A percentile compares a stretch with the other conserved stretches of the same genome.
phyloP scores from a whole-genome alignment of 2,113 vertebrate species.

The Raja brachyura region DNA sequence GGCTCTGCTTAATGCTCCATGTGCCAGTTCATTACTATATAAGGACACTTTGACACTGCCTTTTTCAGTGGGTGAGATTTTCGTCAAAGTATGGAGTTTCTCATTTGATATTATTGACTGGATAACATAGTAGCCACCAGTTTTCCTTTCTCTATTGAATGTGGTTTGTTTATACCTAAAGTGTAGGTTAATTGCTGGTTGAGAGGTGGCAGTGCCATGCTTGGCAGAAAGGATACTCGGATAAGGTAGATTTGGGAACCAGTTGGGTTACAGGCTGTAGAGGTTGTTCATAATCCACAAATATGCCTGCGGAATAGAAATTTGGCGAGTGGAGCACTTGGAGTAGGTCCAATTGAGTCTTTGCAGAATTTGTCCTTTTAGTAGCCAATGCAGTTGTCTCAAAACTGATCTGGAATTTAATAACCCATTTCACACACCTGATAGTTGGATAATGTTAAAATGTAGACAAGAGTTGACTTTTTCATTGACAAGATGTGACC shows the following conservation, averaged over 20 bases:
- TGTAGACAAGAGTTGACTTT: slow-evolving; percentile 34
- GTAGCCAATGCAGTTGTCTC: background rate
- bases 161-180: background rate
- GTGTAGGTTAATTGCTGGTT: background rate
- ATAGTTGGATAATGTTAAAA: slow-evolving; percentile 20
- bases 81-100: background rate
- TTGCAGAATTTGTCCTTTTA: slow-evolving; percentile 10
- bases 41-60: background rate
- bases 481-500: slow-evolving; percentile 35
- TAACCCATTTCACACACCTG: slow-evolving; percentile 12
- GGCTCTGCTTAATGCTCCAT: background rate
- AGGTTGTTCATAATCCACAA: background rate
- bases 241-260: background rate
- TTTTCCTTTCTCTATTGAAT: background rate
- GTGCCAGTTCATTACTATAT: background rate
- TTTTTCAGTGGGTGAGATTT: background rate
- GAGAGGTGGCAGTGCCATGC: background rate
- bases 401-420: background rate
- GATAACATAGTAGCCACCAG: background rate
- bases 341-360: slow-evolving; percentile 4
- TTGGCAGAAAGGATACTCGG: background rate
- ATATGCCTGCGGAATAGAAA: background rate
- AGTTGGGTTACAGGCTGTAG: background rate
- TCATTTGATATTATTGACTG: background rate
- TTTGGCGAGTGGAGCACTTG: slow-evolving; percentile 1